Conservation (phyloP, 2,888 invertebrate genomes). For the Ischnura elegans region DNA sequence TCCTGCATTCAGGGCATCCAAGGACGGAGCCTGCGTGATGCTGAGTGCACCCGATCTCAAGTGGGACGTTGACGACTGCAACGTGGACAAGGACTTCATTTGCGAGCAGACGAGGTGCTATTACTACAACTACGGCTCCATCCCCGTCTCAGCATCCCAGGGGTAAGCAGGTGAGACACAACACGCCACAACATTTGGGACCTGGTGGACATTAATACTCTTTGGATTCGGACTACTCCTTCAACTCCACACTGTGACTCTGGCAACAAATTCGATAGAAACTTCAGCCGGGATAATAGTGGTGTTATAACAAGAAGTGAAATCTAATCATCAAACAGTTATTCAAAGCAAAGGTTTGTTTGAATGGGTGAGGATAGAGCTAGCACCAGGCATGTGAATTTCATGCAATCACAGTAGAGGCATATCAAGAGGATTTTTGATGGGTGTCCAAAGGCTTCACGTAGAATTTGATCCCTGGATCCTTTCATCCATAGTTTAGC, state of each 20-base stretch:
- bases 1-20: neutral
- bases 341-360: too few relatives aligned
- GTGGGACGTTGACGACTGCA: slow-evolving; percentile 92
- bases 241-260: neutral
- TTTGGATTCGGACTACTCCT: slow-evolving; percentile 22
- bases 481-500: too few relatives aligned
- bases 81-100: slow-evolving; percentile 91
- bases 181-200: slow-evolving; percentile 44
- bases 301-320: too few relatives aligned
- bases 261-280: too few relatives aligned
- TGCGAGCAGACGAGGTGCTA: slow-evolving; percentile 95
- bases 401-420: too few relatives aligned
- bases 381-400: too few relatives aligned
- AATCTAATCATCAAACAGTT: too few relatives aligned
- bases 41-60: slow-evolving; percentile 88
- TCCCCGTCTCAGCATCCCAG: slow-evolving; percentile 93
- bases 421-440: too few relatives aligned
- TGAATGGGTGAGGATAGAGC: too few relatives aligned
- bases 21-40: slow-evolving; percentile 86
- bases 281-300: too few relatives aligned
- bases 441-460: too few relatives aligned
- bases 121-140: slow-evolving; percentile 94
- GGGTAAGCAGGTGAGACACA: slow-evolving; percentile 90
- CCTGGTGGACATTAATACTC: slow-evolving; percentile 47
- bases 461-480: too few relatives aligned